Evolutionary conservation across 2,888 invertebrate genomes (phyloP).

Genomic region (Polydrusus tereticollis): DNA sequence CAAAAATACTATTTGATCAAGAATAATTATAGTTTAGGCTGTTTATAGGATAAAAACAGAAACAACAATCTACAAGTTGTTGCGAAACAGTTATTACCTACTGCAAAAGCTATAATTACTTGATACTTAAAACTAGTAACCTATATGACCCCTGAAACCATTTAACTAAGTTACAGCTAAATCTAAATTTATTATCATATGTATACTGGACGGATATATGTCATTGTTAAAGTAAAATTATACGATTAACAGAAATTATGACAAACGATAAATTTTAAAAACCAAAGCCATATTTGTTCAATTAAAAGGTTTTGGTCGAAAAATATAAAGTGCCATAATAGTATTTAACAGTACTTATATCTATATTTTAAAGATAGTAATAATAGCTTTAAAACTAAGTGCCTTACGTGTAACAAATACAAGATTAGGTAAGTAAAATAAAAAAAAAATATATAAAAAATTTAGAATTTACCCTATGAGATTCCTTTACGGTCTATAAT

Average conservation of each 20-base stretch:
- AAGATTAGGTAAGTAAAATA: background rate
- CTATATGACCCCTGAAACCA: conserved; percentile 6
- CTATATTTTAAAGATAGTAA: too few species aligned
- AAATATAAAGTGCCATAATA: background rate
- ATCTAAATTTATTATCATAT: conserved; percentile 18
- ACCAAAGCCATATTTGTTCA: background rate
- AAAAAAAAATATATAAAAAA: too few species aligned
- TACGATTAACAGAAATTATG: background rate
- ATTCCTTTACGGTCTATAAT: background rate
- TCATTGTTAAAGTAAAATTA: background rate
- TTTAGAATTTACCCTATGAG: conserved; percentile 5
- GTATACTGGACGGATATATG: conserved; percentile 31
- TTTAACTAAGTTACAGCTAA: background rate
- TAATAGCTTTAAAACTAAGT: background rate
- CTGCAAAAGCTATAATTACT: background rate
- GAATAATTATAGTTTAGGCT: background rate
- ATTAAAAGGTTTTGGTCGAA: background rate
- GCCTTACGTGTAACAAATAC: background rate
- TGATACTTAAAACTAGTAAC: conserved; percentile 8
- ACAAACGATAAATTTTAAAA: background rate
- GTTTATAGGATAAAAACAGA: background rate
- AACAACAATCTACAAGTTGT: too few species aligned
- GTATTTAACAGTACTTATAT: background rate
- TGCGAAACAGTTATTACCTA: background rate
- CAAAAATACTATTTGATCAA: background rate